Percentiles rank a stretch among this genome's conserved stretches.
Evolutionary conservation across 2,797 vertebrate genomes (phyloP).

Genomic region (Spea hammondii): DNA sequence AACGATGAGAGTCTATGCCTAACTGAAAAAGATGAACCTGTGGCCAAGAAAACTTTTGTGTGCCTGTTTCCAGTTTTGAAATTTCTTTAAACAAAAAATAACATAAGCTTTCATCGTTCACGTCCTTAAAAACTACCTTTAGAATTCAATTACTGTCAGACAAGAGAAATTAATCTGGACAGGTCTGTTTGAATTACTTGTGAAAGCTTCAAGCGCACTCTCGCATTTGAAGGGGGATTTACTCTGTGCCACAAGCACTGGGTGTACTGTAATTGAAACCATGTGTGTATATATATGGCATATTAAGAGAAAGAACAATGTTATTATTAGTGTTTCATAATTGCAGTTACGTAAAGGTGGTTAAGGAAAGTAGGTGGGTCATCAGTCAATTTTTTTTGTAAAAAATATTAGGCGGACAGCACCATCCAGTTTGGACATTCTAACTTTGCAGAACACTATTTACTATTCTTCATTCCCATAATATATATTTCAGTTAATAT

Average conservation of each 20-base stretch:
- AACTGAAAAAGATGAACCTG: too few relatives aligned
- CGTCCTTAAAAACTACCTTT: conserved; percentile 67
- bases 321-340: conserved; percentile 48
- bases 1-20: too few relatives aligned
- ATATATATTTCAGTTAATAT: too few relatives aligned
- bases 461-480: too few relatives aligned
- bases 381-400: too few relatives aligned
- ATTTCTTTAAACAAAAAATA: conserved; percentile 29
- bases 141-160: conserved; percentile 52
- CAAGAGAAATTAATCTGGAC: conserved; percentile 49
- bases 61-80: conserved; percentile 14
- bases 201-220: conserved; percentile 45
- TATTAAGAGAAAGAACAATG: conserved; percentile 51
- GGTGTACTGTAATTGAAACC: conserved; percentile 47
- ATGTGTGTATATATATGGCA: conserved; percentile 40
- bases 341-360: conserved; percentile 41
- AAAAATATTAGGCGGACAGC: too few relatives aligned
- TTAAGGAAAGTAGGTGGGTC: conserved; percentile 17
- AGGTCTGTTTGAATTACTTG: conserved; percentile 49
- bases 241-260: conserved; percentile 38
- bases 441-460: too few relatives aligned
- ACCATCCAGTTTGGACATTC: too few relatives aligned
- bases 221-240: conserved; percentile 41
- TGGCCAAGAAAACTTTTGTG: conserved; percentile 3
- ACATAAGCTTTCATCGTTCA: conserved; percentile 39